These are phyloP conservation scores for Lasiurus cinereus DNA, from an alignment of 2,113 vertebrate species.

Conservation along the genomic window DNA sequence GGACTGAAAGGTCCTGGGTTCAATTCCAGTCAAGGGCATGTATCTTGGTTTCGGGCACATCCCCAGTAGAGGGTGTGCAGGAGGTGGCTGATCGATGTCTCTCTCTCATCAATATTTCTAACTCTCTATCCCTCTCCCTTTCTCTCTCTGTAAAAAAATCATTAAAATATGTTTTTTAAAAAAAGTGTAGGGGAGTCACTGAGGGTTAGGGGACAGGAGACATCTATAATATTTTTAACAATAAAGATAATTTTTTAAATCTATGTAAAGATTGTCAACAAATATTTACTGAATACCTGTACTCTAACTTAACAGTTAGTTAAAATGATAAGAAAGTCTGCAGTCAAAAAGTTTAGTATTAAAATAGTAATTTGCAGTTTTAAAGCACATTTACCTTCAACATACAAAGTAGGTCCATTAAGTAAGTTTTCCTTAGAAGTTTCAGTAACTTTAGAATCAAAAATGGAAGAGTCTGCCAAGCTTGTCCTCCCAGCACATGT, in stretches of 20 bases:
- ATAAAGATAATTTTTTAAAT: not conserved
- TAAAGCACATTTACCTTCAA: slow-evolving; percentile 90
- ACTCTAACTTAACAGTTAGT: slow-evolving; percentile 3
- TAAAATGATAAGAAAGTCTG: not conserved
- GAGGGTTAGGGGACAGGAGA: too few species aligned
- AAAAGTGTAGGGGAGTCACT: too few species aligned
- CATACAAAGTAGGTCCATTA: slow-evolving; percentile 84
- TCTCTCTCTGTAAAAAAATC: too few species aligned
- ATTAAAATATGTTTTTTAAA: too few species aligned
- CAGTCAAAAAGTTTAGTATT: not conserved
- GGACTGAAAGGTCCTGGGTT: too few species aligned
- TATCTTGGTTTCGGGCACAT: too few species aligned
- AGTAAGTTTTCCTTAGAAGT: slow-evolving; percentile 92
- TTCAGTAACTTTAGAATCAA: slow-evolving; percentile 94
- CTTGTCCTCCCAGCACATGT: slow-evolving; percentile 89
- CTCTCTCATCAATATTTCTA: too few species aligned
- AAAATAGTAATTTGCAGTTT: slow-evolving; percentile 46
- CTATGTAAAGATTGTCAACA: not conserved
- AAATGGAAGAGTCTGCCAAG: slow-evolving; percentile 94
- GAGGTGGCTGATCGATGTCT: too few species aligned
- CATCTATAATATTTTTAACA: too few species aligned
- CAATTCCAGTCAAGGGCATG: too few species aligned
- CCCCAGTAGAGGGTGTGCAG: too few species aligned
- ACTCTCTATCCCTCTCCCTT: too few species aligned
- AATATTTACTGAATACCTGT: slow-evolving; percentile 11